Evolutionary conservation across 1,140 invertebrate genomes (phyloP), one percentile per base, ranked within the genome.

Genomic region (Archegozetes longisetosus): DNA sequence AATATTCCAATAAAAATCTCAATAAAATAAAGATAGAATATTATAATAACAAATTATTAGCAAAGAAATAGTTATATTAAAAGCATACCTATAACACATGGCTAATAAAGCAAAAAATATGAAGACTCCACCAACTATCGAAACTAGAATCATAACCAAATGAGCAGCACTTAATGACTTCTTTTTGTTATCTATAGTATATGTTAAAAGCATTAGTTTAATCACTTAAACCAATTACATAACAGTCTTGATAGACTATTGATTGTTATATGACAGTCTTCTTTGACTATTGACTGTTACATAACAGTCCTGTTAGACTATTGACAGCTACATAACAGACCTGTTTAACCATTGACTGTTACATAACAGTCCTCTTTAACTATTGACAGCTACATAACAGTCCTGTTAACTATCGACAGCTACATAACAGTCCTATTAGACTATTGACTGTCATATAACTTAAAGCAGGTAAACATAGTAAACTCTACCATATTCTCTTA

Each of bases 61-160:
- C n/a, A n/a, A n/a, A n/a, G n/a, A n/a, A n/a, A n/a, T n/a, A n/a
- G n/a, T n/a, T n/a, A n/a, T n/a, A n/a, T n/a, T n/a, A n/a, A 1
- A 13, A 13, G 24, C 54, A 24, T 64, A 65, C 64, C 89, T 91
- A 85, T 90, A 92, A 81, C 88, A 92, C 80, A 88, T 82, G 72
- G 88, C 87, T 79, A 88, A 82, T 77, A 88, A 80, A 73, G 87
- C 85, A 82, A 93, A 89, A 79, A 84, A 84, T 80, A 91, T 82
- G 82, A 92, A 90, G 79, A 92, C 86, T 72, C 81, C 81, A 71
- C 85, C 89, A 72, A 91, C 86, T 72, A 89, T 87, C 72, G 82
- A 81, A 70, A 88, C 85, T 78, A 93, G 82, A 75, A 91, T 85
- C 76, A 91, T 80, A 73, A 92, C 88, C 82, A 92, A 83, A 71